Percentiles rank a stretch among this genome's conserved stretches.
These are phyloP conservation scores for Scaptomyza pallida DNA, from an alignment of 1,140 invertebrate genomes.

Conservation along the genomic window DNA sequence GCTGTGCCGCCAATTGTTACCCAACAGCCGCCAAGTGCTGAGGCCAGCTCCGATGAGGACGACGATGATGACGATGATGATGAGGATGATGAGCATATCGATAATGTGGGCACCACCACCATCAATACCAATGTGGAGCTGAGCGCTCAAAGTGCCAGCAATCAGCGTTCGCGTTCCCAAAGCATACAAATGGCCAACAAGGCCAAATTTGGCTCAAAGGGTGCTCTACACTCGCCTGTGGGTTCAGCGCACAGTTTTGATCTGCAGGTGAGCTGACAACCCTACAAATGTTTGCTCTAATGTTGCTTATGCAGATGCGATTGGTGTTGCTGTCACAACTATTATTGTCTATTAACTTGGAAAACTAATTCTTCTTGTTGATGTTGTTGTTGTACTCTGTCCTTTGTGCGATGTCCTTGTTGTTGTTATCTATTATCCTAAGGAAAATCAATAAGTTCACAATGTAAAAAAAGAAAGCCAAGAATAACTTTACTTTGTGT, in stretches of 20 bases:
- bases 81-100: slow-evolving; percentile 66
- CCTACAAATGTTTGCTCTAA: too few relatives aligned
- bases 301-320: background rate
- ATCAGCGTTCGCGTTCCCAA: slow-evolving; percentile 72
- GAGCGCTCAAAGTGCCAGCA: slow-evolving; percentile 34
- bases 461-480: too few relatives aligned
- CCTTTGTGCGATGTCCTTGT: too few relatives aligned
- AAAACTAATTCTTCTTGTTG: too few relatives aligned
- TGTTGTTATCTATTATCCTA: too few relatives aligned
- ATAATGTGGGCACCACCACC: slow-evolving; percentile 60
- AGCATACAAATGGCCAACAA: slow-evolving; percentile 79
- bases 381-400: too few relatives aligned
- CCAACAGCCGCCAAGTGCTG: slow-evolving; percentile 75
- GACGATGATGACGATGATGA: slow-evolving; percentile 77
- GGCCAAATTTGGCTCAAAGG: slow-evolving; percentile 76
- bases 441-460: too few relatives aligned
- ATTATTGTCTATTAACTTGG: too few relatives aligned
- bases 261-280: slow-evolving; percentile 77
- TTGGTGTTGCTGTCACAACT: too few relatives aligned
- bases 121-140: slow-evolving; percentile 50
- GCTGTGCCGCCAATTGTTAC: slow-evolving; percentile 77
- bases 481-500: too few relatives aligned
- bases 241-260: slow-evolving; percentile 83
- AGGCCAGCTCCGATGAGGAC: slow-evolving; percentile 79
- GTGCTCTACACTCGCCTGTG: slow-evolving; percentile 77